Evolutionary conservation across 2,888 invertebrate genomes (phyloP).

Genomic region (Tethea ocularis): DNA sequence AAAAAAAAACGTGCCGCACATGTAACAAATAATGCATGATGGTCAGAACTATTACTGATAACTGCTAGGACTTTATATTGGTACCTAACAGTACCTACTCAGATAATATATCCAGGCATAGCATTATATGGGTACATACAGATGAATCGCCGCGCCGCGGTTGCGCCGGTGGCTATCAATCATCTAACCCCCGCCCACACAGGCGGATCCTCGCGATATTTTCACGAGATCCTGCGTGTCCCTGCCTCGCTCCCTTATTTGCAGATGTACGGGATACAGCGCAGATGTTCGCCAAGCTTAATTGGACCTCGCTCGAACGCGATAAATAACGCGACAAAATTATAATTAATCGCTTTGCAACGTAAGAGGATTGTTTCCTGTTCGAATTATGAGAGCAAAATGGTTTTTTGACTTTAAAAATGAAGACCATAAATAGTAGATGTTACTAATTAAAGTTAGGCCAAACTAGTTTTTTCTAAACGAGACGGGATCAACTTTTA

Average conservation of each 20-base stretch:
- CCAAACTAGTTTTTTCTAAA: too few species aligned
- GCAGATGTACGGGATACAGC: slow-evolving; percentile 27
- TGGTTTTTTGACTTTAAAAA: too few species aligned
- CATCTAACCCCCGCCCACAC: slow-evolving; percentile 10
- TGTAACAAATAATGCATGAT: too few species aligned
- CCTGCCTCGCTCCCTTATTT: slow-evolving; percentile 29
- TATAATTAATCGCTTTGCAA: slow-evolving; percentile 35
- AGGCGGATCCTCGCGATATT: slow-evolving; percentile 9
- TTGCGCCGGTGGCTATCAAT: slow-evolving; percentile 12
- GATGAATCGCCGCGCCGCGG: slow-evolving; percentile 5
- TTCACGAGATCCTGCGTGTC: slow-evolving; percentile 34
- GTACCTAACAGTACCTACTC: too few species aligned
- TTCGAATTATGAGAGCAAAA: neutral
- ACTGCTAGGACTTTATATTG: too few species aligned
- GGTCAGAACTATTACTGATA: too few species aligned
- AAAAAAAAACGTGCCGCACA: too few species aligned
- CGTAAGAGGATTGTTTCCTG: slow-evolving; percentile 21
- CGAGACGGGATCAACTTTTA: too few species aligned
- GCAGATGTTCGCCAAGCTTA: slow-evolving; percentile 43
- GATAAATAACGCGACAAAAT: slow-evolving; percentile 40
- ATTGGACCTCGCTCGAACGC: slow-evolving; percentile 37
- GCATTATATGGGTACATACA: neutral
- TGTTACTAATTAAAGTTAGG: too few species aligned
- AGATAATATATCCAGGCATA: neutral
- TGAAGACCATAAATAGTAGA: too few species aligned